Base-by-base conservation (phyloP, 2,797 vertebrate genomes). In the Oreochromis grahami region DNA sequence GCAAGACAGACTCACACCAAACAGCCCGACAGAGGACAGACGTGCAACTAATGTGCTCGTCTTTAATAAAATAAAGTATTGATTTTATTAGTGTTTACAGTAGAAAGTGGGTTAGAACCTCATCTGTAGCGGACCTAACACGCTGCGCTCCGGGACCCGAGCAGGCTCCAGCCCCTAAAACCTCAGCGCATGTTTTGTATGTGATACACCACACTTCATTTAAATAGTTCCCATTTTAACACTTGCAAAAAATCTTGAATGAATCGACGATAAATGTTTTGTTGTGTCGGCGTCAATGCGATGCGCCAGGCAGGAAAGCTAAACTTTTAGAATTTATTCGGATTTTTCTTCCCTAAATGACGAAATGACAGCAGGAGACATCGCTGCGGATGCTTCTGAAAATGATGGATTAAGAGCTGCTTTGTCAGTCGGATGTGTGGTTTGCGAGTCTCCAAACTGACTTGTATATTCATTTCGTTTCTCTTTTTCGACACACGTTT, bases 141-240 rank as follows among this genome's bases (percentile, higher is more conserved):
- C 80, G 8, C 65, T 65, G 89, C 52, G 77, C 84, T 41, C 72
- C 77, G 63, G 82, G 70, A 89, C 72, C 53, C 7, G 76, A 55
- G 53, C 58, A 50, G 41, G 41, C 50, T 83, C 68, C 3, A 6
- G 45, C 5, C 79, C 51, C 48, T 32, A 84, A 79, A 70, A 77
- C 74, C 5, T 4, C 55, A 77, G 55, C 65, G 51, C n/a, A 12
- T 29, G 38, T 82, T 76, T 34, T 5, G 43, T 8, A 36, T 4
- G 51, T 34, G 17, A 45, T 50, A 26, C 34, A 3, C 41, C 14
- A 32, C 4, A 13, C 48, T 77, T 50, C 2, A 4, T 74, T 72
- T 11, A 55, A 19, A 55, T 26, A 52, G 21, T 15, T 36, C 12
- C 15, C 36, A 50, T 2, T 19, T 79, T 8, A 12, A 15, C 12